A percentile compares a stretch with the other conserved stretches of the same genome.
These are phyloP conservation scores for Lipotes vexillifer DNA, from an alignment of 2,113 vertebrate species.

Conservation along the genomic window DNA sequence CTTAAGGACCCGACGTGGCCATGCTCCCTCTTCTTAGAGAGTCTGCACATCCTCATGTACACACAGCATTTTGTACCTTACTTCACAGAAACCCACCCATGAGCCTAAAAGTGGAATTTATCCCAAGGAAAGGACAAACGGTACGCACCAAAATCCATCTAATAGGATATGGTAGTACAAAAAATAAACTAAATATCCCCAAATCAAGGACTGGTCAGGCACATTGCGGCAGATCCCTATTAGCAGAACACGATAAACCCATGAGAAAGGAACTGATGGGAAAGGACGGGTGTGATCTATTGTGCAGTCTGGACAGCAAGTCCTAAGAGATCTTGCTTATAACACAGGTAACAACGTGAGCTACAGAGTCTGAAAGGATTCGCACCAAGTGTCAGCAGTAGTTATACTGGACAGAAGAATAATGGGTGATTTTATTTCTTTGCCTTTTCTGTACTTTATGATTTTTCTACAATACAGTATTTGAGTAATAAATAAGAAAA, in stretches of 20 bases:
- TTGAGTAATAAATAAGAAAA: neutral
- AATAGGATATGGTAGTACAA: neutral
- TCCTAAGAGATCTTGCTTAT: rapidly evolving
- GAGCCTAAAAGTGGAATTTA: neutral
- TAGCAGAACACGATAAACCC: neutral
- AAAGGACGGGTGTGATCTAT: rapidly evolving
- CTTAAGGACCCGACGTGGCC: neutral
- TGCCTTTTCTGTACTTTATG: neutral
- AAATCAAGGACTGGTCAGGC: neutral
- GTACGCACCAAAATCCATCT: neutral
- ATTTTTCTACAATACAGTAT: neutral
- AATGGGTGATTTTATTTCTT: neutral
- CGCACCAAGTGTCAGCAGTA: rapidly evolving
- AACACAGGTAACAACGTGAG: rapidly evolving
- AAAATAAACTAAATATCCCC: neutral
- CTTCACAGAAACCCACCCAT: neutral
- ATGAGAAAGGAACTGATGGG: rapidly evolving
- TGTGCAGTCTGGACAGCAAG: neutral
- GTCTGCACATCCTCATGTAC: neutral
- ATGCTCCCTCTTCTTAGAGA: neutral
- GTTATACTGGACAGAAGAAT: rapidly evolving
- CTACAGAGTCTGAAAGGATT: neutral
- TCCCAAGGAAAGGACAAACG: neutral
- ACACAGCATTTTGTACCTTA: neutral
- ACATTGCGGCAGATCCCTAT: rapidly evolving